Conservation (phyloP, 2,113 vertebrate genomes). For the Syngnathus typhle region DNA sequence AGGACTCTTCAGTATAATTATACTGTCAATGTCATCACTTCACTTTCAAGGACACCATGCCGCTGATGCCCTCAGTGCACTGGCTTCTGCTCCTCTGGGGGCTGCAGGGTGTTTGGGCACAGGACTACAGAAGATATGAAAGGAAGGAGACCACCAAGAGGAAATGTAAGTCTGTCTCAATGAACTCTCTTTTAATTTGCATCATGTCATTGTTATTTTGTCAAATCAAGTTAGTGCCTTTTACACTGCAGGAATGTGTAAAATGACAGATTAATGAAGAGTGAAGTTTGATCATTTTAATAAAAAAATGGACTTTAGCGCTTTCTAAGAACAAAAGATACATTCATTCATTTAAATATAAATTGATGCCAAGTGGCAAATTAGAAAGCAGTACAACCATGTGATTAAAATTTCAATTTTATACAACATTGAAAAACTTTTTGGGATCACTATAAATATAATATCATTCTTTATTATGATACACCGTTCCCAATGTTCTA, state of each 20-base stretch:
- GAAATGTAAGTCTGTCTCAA: slow-evolving; percentile 55
- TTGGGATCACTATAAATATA: background rate
- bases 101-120: slow-evolving; percentile 64
- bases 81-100: slow-evolving; percentile 74
- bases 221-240: background rate
- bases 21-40: slow-evolving; percentile 4
- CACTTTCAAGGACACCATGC: slow-evolving; percentile 40
- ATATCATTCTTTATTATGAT: no score
- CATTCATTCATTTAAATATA: no score
- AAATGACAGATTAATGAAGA: background rate
- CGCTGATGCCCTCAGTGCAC: slow-evolving; percentile 49
- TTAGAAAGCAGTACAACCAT: no score
- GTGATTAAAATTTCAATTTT: no score
- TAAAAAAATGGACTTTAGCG: no score
- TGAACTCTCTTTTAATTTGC: background rate
- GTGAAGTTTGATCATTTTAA: background rate
- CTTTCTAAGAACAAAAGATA: no score
- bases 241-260: no score
- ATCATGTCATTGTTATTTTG: background rate
- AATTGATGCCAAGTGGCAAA: no score
- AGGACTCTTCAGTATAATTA: slow-evolving; percentile 19
- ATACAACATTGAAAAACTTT: background rate
- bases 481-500: no score
- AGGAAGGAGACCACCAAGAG: slow-evolving; percentile 56
- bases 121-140: slow-evolving; percentile 69